Evolutionary conservation across 2,113 vertebrate genomes (phyloP).

Genomic region (Rafetus swinhoei): DNA sequence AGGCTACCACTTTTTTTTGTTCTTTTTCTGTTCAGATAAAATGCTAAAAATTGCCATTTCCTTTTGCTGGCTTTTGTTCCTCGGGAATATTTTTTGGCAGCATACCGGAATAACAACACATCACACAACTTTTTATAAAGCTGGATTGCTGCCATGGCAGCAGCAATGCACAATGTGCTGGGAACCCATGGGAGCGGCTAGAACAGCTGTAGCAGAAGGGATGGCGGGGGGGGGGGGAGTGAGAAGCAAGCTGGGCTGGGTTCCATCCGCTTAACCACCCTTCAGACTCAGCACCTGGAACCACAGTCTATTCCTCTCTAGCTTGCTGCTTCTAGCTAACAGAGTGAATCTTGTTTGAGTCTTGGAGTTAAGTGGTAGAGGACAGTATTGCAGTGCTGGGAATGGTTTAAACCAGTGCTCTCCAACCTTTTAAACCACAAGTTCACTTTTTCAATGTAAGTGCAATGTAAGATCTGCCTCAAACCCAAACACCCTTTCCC

Average conservation of each 20-base stretch:
- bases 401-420: not conserved
- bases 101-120: not conserved
- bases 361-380: not conserved
- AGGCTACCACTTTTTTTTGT: not conserved
- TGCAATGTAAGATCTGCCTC: too few species aligned
- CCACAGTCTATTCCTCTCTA: not conserved
- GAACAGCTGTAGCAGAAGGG: not conserved
- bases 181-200: not conserved
- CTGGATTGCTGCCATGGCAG: not conserved
- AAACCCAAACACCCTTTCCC: too few species aligned
- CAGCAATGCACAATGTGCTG: not conserved
- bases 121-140: not conserved
- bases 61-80: not conserved
- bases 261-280: not conserved
- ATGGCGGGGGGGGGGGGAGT: too few species aligned
- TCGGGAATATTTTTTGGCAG: not conserved
- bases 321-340: not conserved
- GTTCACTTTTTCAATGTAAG: too few species aligned
- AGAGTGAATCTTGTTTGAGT: not conserved
- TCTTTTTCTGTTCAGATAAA: not conserved
- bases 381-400: not conserved
- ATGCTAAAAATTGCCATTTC: not conserved
- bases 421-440: too few species aligned
- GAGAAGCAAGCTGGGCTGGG: not conserved
- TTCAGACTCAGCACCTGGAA: not conserved